Evolutionary conservation across 2,113 vertebrate species (phyloP).

Genomic region (Garra rufa): DNA sequence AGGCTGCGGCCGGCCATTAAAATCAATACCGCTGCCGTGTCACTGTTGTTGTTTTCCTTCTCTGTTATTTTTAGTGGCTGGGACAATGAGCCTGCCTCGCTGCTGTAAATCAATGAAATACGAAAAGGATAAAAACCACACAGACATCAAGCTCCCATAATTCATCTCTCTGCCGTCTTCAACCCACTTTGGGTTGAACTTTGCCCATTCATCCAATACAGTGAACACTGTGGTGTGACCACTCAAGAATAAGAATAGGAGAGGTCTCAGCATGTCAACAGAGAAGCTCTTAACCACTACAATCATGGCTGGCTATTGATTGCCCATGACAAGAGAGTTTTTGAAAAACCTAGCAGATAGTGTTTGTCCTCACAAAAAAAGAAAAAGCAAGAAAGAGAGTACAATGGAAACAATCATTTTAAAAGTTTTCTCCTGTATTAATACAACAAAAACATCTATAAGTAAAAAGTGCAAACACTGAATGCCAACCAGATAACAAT

Average conservation of each 20-base stretch:
- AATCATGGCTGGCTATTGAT: constrained; percentile 34
- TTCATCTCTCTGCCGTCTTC: constrained; percentile 67
- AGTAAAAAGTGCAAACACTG: background rate
- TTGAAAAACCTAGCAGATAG: background rate
- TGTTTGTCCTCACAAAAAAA: constrained; percentile 1
- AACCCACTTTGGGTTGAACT: constrained; percentile 43
- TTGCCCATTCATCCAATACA: constrained; percentile 41
- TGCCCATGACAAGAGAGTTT: constrained; percentile 9
- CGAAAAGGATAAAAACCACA: constrained; percentile 57
- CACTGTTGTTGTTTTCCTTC: constrained; percentile 67
- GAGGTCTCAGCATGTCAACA: constrained; percentile 32
- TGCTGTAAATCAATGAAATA: constrained; percentile 77
- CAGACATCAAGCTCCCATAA: constrained; percentile 61
- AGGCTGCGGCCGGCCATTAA: constrained; percentile 70
- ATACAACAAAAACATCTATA: background rate
- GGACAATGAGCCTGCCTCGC: constrained; percentile 64
- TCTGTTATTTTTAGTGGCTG: constrained; percentile 75
- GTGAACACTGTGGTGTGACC: constrained; percentile 18
- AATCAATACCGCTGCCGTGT: constrained; percentile 78
- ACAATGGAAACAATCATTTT: constrained; percentile 18
- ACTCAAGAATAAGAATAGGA: constrained; percentile 33
- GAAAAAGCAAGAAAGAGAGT: background rate
- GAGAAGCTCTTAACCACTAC: constrained; percentile 39
- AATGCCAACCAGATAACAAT: background rate
- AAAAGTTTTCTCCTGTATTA: background rate